These are phyloP conservation scores for Macrotus californicus DNA, from an alignment of 2,113 vertebrate species.

Conservation along the genomic window DNA sequence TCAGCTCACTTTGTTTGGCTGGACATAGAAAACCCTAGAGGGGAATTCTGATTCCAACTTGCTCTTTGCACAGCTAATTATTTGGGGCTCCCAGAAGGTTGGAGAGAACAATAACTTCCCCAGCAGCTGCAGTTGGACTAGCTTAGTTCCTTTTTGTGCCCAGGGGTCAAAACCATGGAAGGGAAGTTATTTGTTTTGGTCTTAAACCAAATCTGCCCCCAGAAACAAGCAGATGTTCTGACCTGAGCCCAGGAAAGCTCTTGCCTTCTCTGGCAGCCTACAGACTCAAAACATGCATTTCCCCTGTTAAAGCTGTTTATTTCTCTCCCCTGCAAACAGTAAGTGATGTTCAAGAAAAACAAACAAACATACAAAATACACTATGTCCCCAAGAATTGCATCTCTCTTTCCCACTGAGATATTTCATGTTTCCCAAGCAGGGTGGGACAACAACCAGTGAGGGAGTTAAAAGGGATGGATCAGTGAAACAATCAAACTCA, in stretches of 20 bases:
- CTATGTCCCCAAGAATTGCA: not conserved
- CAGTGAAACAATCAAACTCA: not conserved
- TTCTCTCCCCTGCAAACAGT: not conserved
- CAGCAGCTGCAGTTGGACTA: slow-evolving; percentile 23
- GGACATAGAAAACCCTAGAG: slow-evolving; percentile 62
- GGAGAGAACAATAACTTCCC: slow-evolving; percentile 55
- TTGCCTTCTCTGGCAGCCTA: not conserved
- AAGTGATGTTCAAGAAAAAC: not conserved
- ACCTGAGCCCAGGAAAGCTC: slow-evolving; percentile 33
- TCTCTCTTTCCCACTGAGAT: not conserved
- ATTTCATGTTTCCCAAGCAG: not conserved
- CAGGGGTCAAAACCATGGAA: slow-evolving; percentile 44
- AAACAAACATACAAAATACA: not conserved
- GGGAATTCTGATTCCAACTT: slow-evolving; percentile 54
- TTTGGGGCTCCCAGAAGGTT: slow-evolving; percentile 62
- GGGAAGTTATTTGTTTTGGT: slow-evolving; percentile 64
- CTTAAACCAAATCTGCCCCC: slow-evolving; percentile 63
- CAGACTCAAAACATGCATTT: slow-evolving; percentile 20
- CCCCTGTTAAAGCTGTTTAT: not conserved
- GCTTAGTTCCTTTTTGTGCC: slow-evolving; percentile 21
- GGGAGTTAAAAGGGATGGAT: not conserved
- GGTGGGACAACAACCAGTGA: not conserved
- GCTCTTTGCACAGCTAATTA: slow-evolving; percentile 69
- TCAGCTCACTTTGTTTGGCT: slow-evolving; percentile 21
- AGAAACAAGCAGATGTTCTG: slow-evolving; percentile 66